Percentiles rank a stretch among this genome's conserved stretches.
phyloP scores from a whole-genome alignment of 2,113 vertebrate species.

The Ondatra zibethicus region DNA sequence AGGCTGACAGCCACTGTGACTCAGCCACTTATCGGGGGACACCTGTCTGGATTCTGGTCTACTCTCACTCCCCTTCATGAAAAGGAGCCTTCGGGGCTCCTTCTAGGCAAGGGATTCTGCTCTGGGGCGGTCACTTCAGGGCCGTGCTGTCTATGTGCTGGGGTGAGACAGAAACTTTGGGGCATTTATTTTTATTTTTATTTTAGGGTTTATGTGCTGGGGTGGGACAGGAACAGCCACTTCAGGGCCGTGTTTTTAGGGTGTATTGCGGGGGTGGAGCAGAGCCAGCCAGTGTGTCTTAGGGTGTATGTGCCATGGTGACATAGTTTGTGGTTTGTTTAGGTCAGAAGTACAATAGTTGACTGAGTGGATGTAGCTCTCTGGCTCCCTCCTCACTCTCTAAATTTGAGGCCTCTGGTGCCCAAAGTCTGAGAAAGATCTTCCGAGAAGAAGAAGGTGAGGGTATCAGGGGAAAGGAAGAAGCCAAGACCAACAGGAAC shows the following conservation, averaged over 20 bases:
- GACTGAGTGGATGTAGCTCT: not conserved
- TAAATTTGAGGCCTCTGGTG: not conserved
- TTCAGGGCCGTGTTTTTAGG: not conserved
- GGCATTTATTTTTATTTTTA: not conserved
- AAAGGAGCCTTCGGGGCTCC: not conserved
- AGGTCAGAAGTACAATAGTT: not conserved
- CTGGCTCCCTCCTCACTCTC: not conserved
- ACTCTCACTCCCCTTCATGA: not conserved
- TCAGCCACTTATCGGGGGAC: not conserved
- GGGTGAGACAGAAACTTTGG: not conserved
- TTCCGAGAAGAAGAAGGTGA: not conserved
- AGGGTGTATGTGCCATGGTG: not conserved
- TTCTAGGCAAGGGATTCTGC: not conserved
- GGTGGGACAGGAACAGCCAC: not conserved
- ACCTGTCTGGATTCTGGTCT: not conserved
- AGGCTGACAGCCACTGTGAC: not conserved
- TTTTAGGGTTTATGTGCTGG: not conserved
- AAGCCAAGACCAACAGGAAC: not conserved
- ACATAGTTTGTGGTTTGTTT: not conserved
- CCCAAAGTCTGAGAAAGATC: not conserved
- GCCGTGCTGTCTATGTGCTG: not conserved
- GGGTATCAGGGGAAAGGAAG: too few relatives aligned
- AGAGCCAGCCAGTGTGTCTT: not conserved
- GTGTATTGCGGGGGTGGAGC: not conserved
- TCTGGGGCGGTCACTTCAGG: not conserved